phyloP scores from a whole-genome alignment of 2,797 vertebrate species.

The Pempheris klunzingeri region DNA sequence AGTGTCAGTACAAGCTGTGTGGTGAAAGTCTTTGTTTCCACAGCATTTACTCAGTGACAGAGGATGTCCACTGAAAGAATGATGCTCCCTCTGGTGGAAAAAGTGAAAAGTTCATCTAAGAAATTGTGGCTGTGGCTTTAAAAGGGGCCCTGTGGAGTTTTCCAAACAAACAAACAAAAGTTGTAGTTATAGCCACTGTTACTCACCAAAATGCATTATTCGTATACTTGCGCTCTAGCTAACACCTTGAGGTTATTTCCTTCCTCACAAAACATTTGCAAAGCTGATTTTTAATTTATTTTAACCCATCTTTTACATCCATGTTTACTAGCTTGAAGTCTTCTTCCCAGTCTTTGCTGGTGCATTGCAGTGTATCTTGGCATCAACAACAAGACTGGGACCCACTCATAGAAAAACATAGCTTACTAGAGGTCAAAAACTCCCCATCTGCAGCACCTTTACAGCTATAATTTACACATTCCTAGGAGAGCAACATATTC shows the following conservation, averaged over 20 bases:
- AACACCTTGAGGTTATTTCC: not conserved
- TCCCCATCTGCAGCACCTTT: not conserved
- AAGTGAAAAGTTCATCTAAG: not conserved
- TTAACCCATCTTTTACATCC: not conserved
- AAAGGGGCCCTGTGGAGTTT: not conserved
- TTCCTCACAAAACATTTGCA: not conserved
- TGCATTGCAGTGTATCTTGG: not conserved
- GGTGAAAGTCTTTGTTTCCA: not conserved
- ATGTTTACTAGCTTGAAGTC: not conserved
- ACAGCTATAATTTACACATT: not conserved
- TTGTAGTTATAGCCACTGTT: not conserved
- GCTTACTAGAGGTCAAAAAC: not conserved
- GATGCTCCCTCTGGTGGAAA: slow-evolving; percentile 49
- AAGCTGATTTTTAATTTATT: not conserved
- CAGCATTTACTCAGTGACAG: not conserved
- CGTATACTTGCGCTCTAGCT: not conserved
- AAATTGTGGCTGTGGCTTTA: not conserved
- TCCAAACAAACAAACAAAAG: not conserved
- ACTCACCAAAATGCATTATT: not conserved
- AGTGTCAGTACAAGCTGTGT: too few species aligned
- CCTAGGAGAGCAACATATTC: not conserved
- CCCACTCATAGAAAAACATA: not conserved
- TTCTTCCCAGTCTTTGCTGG: not conserved
- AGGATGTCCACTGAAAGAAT: not conserved
- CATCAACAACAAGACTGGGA: not conserved